Conservation (phyloP, 2,797 vertebrate genomes). For the Acrocephalus scirpaceus region DNA sequence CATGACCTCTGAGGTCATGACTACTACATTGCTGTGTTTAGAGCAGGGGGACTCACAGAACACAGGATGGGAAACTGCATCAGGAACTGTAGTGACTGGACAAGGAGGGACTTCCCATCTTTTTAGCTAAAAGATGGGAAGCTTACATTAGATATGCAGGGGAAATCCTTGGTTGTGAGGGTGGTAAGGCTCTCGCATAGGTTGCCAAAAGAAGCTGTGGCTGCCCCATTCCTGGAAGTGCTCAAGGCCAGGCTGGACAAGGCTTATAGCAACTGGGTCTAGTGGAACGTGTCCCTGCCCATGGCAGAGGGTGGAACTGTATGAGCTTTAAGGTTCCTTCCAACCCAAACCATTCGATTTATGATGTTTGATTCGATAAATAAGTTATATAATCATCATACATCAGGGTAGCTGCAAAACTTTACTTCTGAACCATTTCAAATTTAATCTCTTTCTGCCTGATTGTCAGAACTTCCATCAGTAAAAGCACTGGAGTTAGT, state of each 20-base stretch:
- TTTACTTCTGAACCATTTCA: not conserved
- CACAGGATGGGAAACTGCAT: not conserved
- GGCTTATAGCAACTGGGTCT: not conserved
- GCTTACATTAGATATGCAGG: not conserved
- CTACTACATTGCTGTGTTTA: accelerated
- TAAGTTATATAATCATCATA: not conserved
- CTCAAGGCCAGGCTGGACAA: accelerated
- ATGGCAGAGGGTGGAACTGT: not conserved
- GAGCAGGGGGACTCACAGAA: not conserved
- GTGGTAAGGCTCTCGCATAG: not conserved
- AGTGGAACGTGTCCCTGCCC: not conserved
- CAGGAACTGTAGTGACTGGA: not conserved
- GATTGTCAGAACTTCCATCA: not conserved
- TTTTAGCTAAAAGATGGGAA: not conserved
- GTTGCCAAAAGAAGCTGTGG: not conserved
- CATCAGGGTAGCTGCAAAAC: not conserved
- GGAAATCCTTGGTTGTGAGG: not conserved
- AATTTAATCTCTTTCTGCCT: not conserved
- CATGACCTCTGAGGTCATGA: not conserved
- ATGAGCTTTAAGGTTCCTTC: not conserved
- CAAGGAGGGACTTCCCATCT: not conserved
- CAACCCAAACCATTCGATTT: not conserved
- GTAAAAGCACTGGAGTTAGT: not conserved
- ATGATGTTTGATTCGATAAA: accelerated
- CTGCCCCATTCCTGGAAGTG: not conserved